Conservation (phyloP, 2,888 invertebrate species). For the Nycteola revayana region DNA sequence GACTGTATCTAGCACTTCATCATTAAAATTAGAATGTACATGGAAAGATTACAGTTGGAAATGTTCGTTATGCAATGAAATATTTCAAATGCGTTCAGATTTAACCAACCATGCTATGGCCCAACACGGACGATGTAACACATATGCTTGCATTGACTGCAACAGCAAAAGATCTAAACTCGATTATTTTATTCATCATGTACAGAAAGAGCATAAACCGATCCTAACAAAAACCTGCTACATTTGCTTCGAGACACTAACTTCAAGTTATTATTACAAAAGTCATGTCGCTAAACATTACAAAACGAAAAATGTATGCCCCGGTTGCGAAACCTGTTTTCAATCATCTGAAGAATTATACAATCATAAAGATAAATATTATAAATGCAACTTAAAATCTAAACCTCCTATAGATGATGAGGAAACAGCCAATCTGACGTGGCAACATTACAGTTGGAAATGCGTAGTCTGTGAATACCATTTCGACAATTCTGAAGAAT, state of each 20-base stretch:
- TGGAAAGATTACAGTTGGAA: background rate
- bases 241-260: background rate
- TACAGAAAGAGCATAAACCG: background rate
- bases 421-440: conserved; percentile 31
- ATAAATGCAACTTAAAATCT: background rate
- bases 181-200: background rate
- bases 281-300: background rate
- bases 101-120: background rate
- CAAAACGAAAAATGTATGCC: background rate
- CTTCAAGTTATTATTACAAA: background rate
- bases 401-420: background rate
- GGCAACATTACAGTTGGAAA: conserved; percentile 58
- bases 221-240: background rate
- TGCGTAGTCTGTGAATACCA: conserved; percentile 57
- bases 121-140: background rate
- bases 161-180: background rate
- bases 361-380: background rate
- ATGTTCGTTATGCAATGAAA: background rate
- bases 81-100: background rate
- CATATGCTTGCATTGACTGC: background rate
- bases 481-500: conserved; percentile 49
- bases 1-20: no score
- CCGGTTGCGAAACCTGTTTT: background rate
- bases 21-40: background rate
- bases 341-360: background rate